Conservation (phyloP, 2,113 vertebrate genomes). For the human region DNA sequence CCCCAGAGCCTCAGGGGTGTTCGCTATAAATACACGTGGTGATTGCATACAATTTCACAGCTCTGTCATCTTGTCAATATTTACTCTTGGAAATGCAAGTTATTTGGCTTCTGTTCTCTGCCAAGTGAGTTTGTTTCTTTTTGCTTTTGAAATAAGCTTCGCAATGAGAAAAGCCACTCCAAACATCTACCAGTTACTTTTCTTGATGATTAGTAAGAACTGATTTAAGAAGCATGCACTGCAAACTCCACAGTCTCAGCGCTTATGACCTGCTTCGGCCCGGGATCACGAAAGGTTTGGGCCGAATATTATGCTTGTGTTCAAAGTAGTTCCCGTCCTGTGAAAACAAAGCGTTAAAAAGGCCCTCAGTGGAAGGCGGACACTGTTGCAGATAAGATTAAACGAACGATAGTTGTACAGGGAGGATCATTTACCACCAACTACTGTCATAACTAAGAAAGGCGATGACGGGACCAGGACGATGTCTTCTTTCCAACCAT, state of each 20-base stretch:
- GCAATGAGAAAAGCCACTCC: conserved; percentile 29
- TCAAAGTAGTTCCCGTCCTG: conserved; percentile 94
- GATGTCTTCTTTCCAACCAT: background rate
- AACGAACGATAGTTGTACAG: background rate
- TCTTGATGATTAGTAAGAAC: conserved; percentile 67
- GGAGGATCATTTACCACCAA: background rate
- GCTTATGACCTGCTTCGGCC: conserved; percentile 90
- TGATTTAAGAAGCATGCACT: conserved; percentile 82
- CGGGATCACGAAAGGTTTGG: conserved; percentile 92
- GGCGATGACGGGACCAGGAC: background rate
- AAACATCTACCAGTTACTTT: conserved; percentile 60
- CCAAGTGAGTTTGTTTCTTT: conserved; percentile 45
- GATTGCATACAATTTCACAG: conserved; percentile 30
- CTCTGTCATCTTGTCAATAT: background rate
- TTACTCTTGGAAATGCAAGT: conserved; percentile 48
- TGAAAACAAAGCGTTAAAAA: conserved; percentile 82
- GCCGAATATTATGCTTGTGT: conserved; percentile 93
- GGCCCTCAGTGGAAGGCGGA: conserved; percentile 47
- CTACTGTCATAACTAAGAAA: conserved; percentile 27
- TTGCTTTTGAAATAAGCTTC: conserved; percentile 57
- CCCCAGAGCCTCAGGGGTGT: background rate
- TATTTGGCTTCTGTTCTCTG: conserved; percentile 40
- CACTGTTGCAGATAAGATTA: background rate
- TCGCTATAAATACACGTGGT: background rate
- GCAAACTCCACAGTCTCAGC: conserved; percentile 79